phyloP scores from a whole-genome alignment of 2,797 vertebrate species.

The Pachyuromys duprasi region DNA sequence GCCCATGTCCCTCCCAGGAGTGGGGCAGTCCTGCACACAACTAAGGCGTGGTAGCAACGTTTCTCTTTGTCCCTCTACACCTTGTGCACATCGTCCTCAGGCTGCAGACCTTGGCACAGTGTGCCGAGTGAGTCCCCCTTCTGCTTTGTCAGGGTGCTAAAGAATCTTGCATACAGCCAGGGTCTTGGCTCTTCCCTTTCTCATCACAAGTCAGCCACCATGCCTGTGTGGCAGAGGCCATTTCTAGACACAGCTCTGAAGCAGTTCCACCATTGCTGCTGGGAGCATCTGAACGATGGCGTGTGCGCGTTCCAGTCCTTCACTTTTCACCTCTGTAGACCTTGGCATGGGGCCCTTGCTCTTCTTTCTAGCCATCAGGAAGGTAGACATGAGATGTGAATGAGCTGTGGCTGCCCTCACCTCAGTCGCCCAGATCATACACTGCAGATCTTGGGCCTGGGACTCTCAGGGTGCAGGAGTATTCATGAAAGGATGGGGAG shows the following conservation, averaged over 20 bases:
- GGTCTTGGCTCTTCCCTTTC: background rate
- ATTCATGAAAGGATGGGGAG: background rate
- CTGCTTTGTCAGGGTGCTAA: background rate
- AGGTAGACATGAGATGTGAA: background rate
- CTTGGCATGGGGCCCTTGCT: slow-evolving; percentile 14
- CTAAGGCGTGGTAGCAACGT: background rate
- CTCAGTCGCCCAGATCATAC: background rate
- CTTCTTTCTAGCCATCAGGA: slow-evolving; percentile 26
- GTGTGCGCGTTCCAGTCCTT: background rate
- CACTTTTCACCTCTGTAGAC: background rate
- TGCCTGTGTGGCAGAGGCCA: background rate
- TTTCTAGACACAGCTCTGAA: background rate
- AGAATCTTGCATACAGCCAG: background rate
- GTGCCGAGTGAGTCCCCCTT: background rate
- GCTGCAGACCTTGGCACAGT: background rate
- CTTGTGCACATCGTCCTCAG: background rate
- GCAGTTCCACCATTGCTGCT: background rate
- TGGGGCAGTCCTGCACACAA: background rate
- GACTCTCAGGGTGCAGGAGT: background rate
- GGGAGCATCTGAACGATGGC: background rate
- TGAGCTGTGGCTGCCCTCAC: background rate
- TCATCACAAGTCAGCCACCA: background rate
- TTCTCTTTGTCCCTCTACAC: background rate
- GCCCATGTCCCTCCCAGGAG: background rate
- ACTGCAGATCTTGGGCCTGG: background rate